These are phyloP conservation scores for Drosophila repletoides DNA, from an alignment of 1,140 invertebrate genomes.

Conservation along the genomic window DNA sequence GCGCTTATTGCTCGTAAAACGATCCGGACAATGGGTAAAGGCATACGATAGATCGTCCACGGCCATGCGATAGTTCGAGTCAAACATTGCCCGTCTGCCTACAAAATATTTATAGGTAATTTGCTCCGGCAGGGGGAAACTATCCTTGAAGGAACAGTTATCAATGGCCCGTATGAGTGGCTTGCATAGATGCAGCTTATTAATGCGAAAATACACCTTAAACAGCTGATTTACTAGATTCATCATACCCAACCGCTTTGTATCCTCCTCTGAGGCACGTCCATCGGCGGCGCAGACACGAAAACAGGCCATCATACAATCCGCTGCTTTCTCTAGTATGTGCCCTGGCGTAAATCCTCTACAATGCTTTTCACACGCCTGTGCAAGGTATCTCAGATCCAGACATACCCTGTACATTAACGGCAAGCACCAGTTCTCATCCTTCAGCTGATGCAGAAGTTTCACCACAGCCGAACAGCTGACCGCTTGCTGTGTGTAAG, in stretches of 20 bases:
- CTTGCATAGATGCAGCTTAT: constrained; percentile 98
- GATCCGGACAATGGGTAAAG: constrained; percentile 93
- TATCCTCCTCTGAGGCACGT: constrained; percentile 92
- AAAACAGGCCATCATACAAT: constrained; percentile 96
- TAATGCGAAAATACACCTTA: constrained; percentile 98
- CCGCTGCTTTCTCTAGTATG: constrained; percentile 96
- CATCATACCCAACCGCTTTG: constrained; percentile 98
- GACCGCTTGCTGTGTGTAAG: constrained; percentile 90
- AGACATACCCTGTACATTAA: constrained; percentile 94
- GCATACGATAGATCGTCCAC: constrained; percentile 96
- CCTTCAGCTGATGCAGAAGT: constrained; percentile 93
- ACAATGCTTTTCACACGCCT: constrained; percentile 87
- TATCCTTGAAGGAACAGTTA: constrained; percentile 93
- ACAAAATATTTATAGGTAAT: constrained; percentile 99
- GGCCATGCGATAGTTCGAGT: constrained; percentile 96
- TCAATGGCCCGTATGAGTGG: constrained; percentile 98
- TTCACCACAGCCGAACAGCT: constrained; percentile 92
- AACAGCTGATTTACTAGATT: constrained; percentile 98
- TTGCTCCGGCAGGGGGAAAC: constrained; percentile 93
- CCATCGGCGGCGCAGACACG: constrained; percentile 98
- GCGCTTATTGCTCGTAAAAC: constrained; percentile 94
- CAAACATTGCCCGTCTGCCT: constrained; percentile 98
- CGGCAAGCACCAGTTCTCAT: constrained; percentile 97
- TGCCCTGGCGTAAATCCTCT: constrained; percentile 86
- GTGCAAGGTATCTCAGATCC: constrained; percentile 93